Conservation (phyloP, 2,797 vertebrate species). For the Sebastes goodei region DNA sequence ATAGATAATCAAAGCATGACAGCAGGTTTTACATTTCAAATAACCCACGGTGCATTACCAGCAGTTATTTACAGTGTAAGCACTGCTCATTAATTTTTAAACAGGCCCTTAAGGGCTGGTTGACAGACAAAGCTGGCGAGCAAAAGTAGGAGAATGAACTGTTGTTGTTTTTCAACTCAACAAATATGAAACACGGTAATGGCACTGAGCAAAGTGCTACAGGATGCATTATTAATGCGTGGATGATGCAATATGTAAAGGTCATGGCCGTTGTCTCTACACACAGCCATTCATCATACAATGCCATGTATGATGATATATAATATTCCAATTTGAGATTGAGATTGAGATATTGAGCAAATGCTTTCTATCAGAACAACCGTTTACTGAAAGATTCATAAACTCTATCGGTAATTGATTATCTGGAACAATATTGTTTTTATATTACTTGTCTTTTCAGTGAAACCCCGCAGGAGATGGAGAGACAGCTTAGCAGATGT, state of each 20-base stretch:
- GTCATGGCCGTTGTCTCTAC: conserved; percentile 70
- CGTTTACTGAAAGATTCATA: background rate
- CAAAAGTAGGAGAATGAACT: conserved; percentile 66
- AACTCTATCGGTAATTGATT: conserved; percentile 8
- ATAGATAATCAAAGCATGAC: conserved; percentile 82
- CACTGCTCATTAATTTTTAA: conserved; percentile 83
- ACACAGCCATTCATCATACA: conserved; percentile 51
- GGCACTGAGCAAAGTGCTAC: conserved; percentile 74
- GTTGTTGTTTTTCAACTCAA: conserved; percentile 71
- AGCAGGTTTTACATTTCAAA: conserved; percentile 85
- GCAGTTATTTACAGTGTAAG: conserved; percentile 85
- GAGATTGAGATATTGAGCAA: conserved; percentile 10
- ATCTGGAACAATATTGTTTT: background rate
- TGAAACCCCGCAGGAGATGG: conserved; percentile 29
- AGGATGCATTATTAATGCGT: conserved; percentile 82
- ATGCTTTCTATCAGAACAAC: background rate
- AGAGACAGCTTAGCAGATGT: conserved; percentile 53
- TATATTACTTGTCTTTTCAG: background rate
- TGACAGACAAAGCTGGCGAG: conserved; percentile 81
- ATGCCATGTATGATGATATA: background rate
- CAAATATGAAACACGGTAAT: conserved; percentile 79
- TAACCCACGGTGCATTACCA: conserved; percentile 80
- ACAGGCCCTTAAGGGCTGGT: conserved; percentile 80
- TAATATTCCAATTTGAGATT: conserved; percentile 5
- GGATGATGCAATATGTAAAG: conserved; percentile 80